Evolutionary conservation across 2,888 invertebrate species (phyloP), one percentile per base, ranked within the genome.

Genomic region (Chloroclysta siterata): DNA sequence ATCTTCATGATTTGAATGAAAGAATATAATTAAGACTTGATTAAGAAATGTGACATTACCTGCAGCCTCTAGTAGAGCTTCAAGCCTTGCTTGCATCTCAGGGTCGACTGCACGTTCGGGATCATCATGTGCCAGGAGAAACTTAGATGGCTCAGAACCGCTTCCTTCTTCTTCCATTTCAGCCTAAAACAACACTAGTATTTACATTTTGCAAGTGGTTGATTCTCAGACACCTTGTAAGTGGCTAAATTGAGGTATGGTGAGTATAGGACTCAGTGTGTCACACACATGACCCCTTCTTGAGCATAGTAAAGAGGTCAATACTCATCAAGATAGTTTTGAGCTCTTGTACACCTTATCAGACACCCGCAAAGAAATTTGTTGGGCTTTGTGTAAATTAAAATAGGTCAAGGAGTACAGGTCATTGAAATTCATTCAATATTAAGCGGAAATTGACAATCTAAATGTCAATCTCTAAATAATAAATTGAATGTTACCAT

Each of bases 11-110:
- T n/a, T n/a, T n/a, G n/a, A 22, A 22, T 22, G 3, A 22, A 22
- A 22, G 3, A 22, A 22, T 22, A 22, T 22, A 1, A 22, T 22
- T 22, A 22, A 2, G 22, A 22, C 2, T 22, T 3, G 3, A 22
- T 22, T 22, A 22, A 22, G 3, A 22, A 3, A 22, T 22, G 22
- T 22, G 22, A 22, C 22, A 22, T 22, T 22, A 93, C 93, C 97
- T 84, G 98, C 98, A 82, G 98, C 98, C 94, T 99, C 98, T 72
- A 99, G 95, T 73, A 99, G 94, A 72, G 98, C 98, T 93, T 98
- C 98, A 66, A 99, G 95, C 76, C 98, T 94, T 56, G 97, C 97
- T 89, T 98, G 97, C 78, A 98, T 97, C 87, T 97, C 97, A 51
- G 97, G 97, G 86, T 96, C 96, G 69, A 96, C 96, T 53, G 95